Conservation (phyloP, 2,113 vertebrate species). For the Brachypteracias leptosomus region DNA sequence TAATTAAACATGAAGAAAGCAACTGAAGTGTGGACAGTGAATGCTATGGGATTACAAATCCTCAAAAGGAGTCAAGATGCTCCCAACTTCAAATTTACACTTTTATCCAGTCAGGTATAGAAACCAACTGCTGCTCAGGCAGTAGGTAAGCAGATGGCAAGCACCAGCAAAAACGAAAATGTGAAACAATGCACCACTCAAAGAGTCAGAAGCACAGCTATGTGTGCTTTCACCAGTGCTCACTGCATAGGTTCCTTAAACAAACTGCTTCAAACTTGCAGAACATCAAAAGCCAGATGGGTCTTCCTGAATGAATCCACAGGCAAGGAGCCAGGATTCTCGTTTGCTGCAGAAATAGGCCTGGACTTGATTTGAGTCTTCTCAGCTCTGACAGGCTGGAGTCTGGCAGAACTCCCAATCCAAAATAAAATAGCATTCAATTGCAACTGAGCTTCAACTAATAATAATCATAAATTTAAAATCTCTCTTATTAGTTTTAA, state of each 20-base stretch:
- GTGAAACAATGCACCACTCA: not conserved
- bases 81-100: constrained; percentile 20
- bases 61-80: not conserved
- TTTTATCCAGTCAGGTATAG: constrained; percentile 54
- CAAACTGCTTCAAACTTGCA: constrained; percentile 71
- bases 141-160: constrained; percentile 51
- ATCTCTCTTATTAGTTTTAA: constrained; percentile 49
- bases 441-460: constrained; percentile 61
- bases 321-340: constrained; percentile 73
- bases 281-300: constrained; percentile 78
- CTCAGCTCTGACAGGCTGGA: constrained; percentile 73
- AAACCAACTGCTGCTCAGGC: constrained; percentile 18
- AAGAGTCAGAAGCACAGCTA: constrained; percentile 23
- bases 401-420: constrained; percentile 69
- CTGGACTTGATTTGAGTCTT: constrained; percentile 77
- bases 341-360: constrained; percentile 72
- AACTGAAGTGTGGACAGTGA: constrained; percentile 23
- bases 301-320: constrained; percentile 68
- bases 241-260: constrained; percentile 65
- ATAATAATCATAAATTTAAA: constrained; percentile 53
- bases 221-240: constrained; percentile 45
- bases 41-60: not conserved
- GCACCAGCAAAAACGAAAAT: constrained; percentile 16
- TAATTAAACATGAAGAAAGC: constrained; percentile 39
- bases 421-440: constrained; percentile 75